Percentiles rank a stretch among this genome's conserved stretches.
Evolutionary conservation across 2,888 invertebrate species (phyloP).

Genomic region (Hirudinaria manillensis): DNA sequence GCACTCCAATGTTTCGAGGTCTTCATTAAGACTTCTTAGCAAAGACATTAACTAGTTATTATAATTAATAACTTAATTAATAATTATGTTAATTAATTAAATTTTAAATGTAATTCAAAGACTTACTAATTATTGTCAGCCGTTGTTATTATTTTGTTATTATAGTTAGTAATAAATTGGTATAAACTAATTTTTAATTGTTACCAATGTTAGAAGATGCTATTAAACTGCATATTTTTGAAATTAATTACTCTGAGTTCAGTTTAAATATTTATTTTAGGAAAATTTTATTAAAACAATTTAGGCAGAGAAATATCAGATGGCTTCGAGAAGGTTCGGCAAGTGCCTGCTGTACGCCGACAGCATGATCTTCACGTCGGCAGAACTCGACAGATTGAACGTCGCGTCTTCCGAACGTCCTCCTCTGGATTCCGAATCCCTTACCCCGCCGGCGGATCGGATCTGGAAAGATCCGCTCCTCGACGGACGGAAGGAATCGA

Average conservation of each 20-base stretch:
- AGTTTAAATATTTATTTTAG: background rate
- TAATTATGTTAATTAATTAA: no score
- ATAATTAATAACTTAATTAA: no score
- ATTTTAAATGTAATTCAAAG: background rate
- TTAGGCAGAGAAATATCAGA: conserved; percentile 7
- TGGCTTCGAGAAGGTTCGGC: conserved; percentile 15
- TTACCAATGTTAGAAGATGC: background rate
- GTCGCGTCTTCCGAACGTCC: background rate
- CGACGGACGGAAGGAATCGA: background rate
- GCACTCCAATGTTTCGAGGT: conserved; percentile 32
- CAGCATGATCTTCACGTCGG: background rate
- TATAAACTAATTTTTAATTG: background rate
- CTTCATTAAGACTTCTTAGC: background rate
- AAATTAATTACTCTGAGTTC: background rate
- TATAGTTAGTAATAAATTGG: background rate
- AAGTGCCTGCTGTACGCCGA: conserved; percentile 13
- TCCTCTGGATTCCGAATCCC: background rate
- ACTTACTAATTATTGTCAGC: background rate
- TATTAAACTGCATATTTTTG: background rate
- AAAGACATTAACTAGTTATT: no score
- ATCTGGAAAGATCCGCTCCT: background rate
- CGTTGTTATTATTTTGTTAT: background rate
- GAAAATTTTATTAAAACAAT: no score
- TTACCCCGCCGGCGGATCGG: background rate
- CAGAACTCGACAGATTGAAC: background rate